Conservation (phyloP, 35 echinoderm and acorn worm genomes). For the Holothuria glaberrima region DNA sequence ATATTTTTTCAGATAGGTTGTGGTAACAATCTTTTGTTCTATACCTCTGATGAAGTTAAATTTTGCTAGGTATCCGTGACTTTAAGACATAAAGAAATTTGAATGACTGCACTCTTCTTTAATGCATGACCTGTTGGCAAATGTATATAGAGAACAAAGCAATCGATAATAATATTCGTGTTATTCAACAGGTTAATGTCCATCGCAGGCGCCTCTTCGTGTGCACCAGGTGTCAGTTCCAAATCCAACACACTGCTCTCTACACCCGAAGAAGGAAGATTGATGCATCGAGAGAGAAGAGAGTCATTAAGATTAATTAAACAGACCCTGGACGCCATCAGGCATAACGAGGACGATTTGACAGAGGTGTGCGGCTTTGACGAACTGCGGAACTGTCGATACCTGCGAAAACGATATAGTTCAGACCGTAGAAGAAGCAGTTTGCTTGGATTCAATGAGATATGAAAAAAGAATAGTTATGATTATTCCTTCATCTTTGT, state of each 20-base stretch:
- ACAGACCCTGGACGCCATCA: slow-evolving; percentile 45
- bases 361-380: slow-evolving; percentile 37
- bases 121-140: no score
- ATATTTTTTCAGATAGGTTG: no score
- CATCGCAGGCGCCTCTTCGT: slow-evolving; percentile 20
- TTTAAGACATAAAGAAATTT: no score
- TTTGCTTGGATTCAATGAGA: slow-evolving; percentile 52
- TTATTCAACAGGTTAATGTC: slow-evolving; percentile 33
- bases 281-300: slow-evolving; percentile 24
- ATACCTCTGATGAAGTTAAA: no score
- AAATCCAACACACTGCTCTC: slow-evolving; percentile 22
- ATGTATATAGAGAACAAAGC: no score
- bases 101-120: no score
- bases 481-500: no score
- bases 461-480: neutral
- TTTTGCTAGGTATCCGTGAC: no score
- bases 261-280: neutral
- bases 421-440: slow-evolving; percentile 27
- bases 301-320: slow-evolving; percentile 25
- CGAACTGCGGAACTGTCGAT: slow-evolving; percentile 42
- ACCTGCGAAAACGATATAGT: neutral
- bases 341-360: slow-evolving; percentile 5
- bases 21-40: no score
- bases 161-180: no score
- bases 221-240: slow-evolving; percentile 29